Conservation (phyloP, 2,888 invertebrate species). For the Chironomus riparius region DNA sequence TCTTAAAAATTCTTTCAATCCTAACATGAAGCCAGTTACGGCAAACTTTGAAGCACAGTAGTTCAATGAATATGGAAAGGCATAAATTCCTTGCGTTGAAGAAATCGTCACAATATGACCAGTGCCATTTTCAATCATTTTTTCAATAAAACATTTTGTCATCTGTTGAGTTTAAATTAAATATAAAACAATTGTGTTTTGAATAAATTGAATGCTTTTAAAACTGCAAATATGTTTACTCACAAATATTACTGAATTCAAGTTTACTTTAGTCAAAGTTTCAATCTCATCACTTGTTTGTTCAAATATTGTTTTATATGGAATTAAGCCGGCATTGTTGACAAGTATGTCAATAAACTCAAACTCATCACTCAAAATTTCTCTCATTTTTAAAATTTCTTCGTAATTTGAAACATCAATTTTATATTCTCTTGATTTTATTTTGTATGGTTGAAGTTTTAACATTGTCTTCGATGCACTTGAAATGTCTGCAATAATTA, state of each 20-base stretch:
- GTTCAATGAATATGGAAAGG: neutral
- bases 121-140: neutral
- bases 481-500: conserved; percentile 15
- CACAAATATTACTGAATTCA: neutral
- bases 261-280: neutral
- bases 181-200: neutral
- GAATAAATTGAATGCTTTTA: neutral
- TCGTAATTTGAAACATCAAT: neutral
- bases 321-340: neutral
- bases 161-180: neutral
- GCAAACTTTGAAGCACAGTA: conserved; percentile 21
- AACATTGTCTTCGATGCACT: neutral
- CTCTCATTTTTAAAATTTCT: neutral
- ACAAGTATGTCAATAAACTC: neutral
- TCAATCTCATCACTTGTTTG: neutral
- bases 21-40: conserved; percentile 13
- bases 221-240: neutral
- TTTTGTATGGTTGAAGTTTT: conserved; percentile 15
- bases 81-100: neutral
- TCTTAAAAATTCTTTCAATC: conserved; percentile 4
- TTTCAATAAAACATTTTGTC: neutral
- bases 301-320: neutral
- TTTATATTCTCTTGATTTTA: neutral
- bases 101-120: conserved; percentile 1
- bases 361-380: neutral